A percentile compares a stretch with the other conserved stretches of the same genome.
phyloP scores from a whole-genome alignment of 2,888 invertebrate species.

The Hyposoter dolosus region DNA sequence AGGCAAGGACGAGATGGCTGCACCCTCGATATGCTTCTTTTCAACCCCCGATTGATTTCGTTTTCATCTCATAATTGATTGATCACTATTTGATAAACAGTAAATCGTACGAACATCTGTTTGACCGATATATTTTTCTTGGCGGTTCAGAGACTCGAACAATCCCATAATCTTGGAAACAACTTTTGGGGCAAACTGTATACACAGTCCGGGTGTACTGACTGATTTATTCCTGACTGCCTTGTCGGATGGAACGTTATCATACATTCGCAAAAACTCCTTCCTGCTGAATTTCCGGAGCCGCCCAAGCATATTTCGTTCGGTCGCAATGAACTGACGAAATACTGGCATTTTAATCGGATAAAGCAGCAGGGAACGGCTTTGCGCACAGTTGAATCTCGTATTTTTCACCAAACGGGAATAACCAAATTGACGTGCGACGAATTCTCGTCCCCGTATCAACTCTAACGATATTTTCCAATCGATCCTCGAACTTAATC shows the following conservation, averaged over 20 bases:
- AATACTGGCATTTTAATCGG: conserved; percentile 20
- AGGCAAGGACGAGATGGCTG: neutral
- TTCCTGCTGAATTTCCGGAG: conserved; percentile 2
- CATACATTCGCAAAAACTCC: conserved; percentile 37
- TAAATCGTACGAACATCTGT: neutral
- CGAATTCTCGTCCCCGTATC: neutral
- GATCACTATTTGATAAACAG: neutral
- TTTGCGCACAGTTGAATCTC: conserved; percentile 1
- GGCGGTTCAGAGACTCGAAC: neutral
- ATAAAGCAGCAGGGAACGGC: neutral
- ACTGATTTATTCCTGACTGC: conserved; percentile 48
- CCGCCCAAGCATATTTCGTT: conserved; percentile 16
- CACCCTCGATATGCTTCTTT: neutral
- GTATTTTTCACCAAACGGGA: conserved; percentile 11
- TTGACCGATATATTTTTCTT: neutral
- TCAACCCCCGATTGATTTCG: neutral
- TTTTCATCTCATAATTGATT: neutral
- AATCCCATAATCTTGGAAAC: neutral
- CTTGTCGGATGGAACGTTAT: conserved; percentile 32
- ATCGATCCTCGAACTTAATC: neutral
- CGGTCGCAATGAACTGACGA: conserved; percentile 14
- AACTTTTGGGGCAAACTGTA: conserved; percentile 1
- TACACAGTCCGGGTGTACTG: conserved; percentile 20
- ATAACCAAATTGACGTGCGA: neutral
- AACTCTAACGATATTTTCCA: neutral